phyloP scores from a whole-genome alignment of 2,113 vertebrate species.

The Anarhynchus alexandrinus region DNA sequence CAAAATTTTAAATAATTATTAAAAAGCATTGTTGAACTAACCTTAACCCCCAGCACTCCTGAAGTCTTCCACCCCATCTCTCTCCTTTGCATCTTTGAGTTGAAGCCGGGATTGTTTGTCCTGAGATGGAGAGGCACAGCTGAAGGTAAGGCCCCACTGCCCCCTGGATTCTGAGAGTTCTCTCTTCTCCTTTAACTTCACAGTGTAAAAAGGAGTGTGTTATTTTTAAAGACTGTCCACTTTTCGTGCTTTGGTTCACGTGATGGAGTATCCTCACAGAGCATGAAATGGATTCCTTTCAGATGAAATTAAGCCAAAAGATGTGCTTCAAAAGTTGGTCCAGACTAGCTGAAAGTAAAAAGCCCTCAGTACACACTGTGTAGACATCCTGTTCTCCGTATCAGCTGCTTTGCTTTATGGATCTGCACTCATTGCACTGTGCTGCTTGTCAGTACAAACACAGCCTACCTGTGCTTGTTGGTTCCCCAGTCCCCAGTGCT shows the following conservation, averaged over 20 bases:
- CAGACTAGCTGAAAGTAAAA: not conserved
- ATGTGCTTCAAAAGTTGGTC: fast-evolving
- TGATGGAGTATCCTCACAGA: not conserved
- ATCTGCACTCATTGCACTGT: not conserved
- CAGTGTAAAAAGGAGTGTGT: not conserved
- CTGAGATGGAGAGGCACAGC: not conserved
- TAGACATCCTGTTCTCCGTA: not conserved
- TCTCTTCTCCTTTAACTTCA: not conserved
- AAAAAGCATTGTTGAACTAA: not conserved
- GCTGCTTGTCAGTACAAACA: not conserved
- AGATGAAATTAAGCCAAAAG: not conserved
- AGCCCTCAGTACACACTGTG: not conserved
- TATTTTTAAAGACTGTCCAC: not conserved
- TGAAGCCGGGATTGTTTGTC: not conserved
- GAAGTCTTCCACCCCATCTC: not conserved
- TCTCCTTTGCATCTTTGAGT: not conserved
- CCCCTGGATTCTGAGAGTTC: not conserved
- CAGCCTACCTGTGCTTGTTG: not conserved
- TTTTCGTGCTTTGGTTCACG: not conserved
- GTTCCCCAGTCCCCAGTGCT: not conserved
- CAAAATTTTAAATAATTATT: not conserved
- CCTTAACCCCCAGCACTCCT: not conserved
- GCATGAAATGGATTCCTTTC: not conserved
- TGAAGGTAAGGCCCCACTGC: not conserved
- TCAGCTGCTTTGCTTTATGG: not conserved